Evolutionary conservation across 2,888 invertebrate genomes (phyloP), one percentile per base, ranked within the genome.

Genomic region (Allolobophora icterica): DNA sequence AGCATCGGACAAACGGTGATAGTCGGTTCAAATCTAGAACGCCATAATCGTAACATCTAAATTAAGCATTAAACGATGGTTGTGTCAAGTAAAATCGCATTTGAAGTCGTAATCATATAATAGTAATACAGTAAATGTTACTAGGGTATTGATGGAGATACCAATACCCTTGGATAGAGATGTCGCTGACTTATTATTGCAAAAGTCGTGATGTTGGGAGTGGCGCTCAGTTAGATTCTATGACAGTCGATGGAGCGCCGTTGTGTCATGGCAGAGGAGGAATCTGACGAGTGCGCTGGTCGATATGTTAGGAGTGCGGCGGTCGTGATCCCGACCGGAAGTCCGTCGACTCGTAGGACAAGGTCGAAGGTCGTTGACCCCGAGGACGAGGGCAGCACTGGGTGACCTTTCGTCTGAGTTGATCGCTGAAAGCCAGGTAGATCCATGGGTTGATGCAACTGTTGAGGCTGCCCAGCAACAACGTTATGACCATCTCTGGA

Each of bases 381-480:
- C 87, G 33, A 30, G 58, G 58, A 3, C 52, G 33, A 19, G 52
- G n/a, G 89, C 90, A 92, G 92, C 58, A 52, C 38, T 84, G 40
- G 35, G 34, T 40, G 42, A 91, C 34, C 35, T 83, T 90, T n/a
- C 89, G 90, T n/a, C 91, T 58, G 11, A 92, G 90, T 34, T 91
- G 91, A 90, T 92, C 92, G 89, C 92, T 92, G 91, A 92, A 93
- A 45, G 92, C 92, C 90, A 93, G 83, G 91, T 93, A 93, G 52
- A 93, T 92, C 92, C 92, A 93, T 19, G 93, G 93, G 83, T 93
- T 93, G 87, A 91, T 93, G 91, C 93, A 93, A 90, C 91, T 91
- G 92, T 93, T 93, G 58, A 93, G 91, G 40, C 91, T 91, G 83
- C 92, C 93, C 71, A 93, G 90, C 19, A 93, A 92, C n/a, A 93